A percentile compares a stretch with the other conserved stretches of the same genome.
Evolutionary conservation across 2,797 vertebrate genomes (phyloP).

Genomic region (Melanotaenia nigrans): DNA sequence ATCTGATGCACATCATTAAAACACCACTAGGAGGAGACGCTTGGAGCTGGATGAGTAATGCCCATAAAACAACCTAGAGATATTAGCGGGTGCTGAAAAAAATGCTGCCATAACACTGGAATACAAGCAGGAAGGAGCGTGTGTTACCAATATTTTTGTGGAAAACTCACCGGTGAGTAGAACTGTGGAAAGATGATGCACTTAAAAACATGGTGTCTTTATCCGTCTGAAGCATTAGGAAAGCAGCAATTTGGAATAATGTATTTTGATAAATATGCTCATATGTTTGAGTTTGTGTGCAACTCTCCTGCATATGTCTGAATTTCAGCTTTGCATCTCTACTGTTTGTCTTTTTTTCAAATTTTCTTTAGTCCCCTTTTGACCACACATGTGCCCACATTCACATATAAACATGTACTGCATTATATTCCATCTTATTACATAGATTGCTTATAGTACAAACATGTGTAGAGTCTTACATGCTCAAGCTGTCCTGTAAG

Average conservation of each 20-base stretch:
- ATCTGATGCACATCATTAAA: slow-evolving; percentile 35
- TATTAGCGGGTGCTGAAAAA: slow-evolving; percentile 41
- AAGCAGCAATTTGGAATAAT: not conserved
- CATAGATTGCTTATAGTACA: slow-evolving; percentile 53
- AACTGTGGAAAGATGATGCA: slow-evolving; percentile 17
- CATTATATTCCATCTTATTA: slow-evolving; percentile 34
- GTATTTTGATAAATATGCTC: not conserved
- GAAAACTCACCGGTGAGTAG: slow-evolving; percentile 19
- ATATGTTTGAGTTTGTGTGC: slow-evolving; percentile 7
- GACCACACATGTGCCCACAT: not conserved
- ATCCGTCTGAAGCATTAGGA: slow-evolving; percentile 14
- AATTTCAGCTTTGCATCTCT: not conserved
- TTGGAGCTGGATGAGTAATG: slow-evolving; percentile 1
- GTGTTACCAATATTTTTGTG: slow-evolving; percentile 26
- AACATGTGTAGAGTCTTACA: slow-evolving; percentile 57
- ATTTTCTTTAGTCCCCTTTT: not conserved
- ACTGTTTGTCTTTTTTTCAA: not conserved
- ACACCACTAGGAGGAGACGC: slow-evolving; percentile 57
- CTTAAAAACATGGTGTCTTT: slow-evolving; percentile 26
- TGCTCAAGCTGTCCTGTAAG: slow-evolving; percentile 53
- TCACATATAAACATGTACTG: slow-evolving; percentile 16
- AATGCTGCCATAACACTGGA: not conserved
- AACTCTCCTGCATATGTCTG: slow-evolving; percentile 1
- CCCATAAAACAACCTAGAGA: slow-evolving; percentile 37
- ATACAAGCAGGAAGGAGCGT: slow-evolving; percentile 8